phyloP scores from a whole-genome alignment of 2,113 vertebrate genomes.

The Kryptolebias marmoratus region DNA sequence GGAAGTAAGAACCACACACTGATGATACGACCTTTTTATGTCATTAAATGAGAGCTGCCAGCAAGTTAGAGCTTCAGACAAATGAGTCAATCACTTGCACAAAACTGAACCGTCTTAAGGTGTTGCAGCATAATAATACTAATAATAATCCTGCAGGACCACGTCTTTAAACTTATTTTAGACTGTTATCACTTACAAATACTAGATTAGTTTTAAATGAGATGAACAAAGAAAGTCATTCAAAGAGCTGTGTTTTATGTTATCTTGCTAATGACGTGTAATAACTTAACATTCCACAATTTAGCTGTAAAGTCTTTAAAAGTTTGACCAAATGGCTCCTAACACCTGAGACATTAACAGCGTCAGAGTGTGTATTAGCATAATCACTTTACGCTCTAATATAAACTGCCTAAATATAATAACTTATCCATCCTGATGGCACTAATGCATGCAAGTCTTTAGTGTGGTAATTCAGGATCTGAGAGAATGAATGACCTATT shows the following conservation, averaged over 20 bases:
- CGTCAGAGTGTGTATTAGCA: not conserved
- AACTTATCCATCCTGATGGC: conserved; percentile 1
- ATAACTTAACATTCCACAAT: not conserved
- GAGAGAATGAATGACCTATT: not conserved
- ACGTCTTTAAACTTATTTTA: not conserved
- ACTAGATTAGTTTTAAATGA: not conserved
- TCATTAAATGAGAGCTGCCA: not conserved
- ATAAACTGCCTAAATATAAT: not conserved
- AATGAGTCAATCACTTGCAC: not conserved
- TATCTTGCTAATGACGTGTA: not conserved
- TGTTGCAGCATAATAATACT: not conserved
- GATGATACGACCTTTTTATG: conserved; percentile 21
- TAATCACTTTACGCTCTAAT: conserved; percentile 3
- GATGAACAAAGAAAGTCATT: not conserved
- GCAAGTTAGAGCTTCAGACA: conserved; percentile 14
- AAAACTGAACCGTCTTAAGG: not conserved
- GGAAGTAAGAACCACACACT: conserved; percentile 85
- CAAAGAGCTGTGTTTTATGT: not conserved
- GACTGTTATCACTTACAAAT: not conserved
- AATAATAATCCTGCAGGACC: not conserved
- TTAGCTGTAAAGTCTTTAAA: conserved; percentile 3
- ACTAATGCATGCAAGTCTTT: conserved; percentile 4
- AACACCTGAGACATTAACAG: conserved; percentile 1
- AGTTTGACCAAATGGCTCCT: not conserved
- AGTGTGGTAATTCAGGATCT: conserved; percentile 6